These are phyloP conservation scores for Corythaeola cristata DNA, from an alignment of 2,113 vertebrate genomes.

Conservation along the genomic window DNA sequence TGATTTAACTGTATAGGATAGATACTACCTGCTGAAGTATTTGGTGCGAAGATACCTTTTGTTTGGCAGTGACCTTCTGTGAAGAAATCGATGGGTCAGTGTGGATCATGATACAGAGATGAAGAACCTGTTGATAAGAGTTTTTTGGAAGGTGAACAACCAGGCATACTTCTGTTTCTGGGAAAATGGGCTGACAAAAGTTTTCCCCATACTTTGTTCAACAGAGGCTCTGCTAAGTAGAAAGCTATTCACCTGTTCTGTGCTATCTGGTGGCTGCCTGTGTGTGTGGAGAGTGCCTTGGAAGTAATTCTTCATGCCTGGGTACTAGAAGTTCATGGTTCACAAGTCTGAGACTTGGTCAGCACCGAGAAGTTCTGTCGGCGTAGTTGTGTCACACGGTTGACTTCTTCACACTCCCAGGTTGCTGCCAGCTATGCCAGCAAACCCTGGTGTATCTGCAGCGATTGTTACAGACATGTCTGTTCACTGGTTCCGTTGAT, in stretches of 20 bases:
- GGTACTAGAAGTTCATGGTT: neutral
- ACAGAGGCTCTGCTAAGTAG: neutral
- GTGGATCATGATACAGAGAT: neutral
- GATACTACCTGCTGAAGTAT: neutral
- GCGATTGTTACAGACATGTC: neutral
- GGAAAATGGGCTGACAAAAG: neutral
- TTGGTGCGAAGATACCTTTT: neutral
- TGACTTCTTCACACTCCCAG: neutral
- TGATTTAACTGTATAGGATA: neutral
- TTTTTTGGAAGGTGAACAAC: neutral
- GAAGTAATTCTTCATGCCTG: neutral
- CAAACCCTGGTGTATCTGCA: neutral
- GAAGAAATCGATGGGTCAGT: neutral
- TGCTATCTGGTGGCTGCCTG: neutral
- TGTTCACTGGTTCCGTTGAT: neutral
- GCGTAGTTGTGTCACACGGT: neutral
- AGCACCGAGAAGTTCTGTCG: neutral
- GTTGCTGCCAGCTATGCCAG: neutral
- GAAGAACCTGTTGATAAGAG: neutral
- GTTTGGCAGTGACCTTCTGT: neutral
- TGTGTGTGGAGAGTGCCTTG: too few species aligned
- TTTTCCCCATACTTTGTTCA: neutral
- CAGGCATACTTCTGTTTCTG: neutral
- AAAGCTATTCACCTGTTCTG: neutral
- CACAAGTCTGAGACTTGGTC: neutral